Evolutionary conservation across 2,113 vertebrate genomes (phyloP), one percentile per base, ranked within the genome.

Genomic region (Astatotilapia flaviijosephi): DNA sequence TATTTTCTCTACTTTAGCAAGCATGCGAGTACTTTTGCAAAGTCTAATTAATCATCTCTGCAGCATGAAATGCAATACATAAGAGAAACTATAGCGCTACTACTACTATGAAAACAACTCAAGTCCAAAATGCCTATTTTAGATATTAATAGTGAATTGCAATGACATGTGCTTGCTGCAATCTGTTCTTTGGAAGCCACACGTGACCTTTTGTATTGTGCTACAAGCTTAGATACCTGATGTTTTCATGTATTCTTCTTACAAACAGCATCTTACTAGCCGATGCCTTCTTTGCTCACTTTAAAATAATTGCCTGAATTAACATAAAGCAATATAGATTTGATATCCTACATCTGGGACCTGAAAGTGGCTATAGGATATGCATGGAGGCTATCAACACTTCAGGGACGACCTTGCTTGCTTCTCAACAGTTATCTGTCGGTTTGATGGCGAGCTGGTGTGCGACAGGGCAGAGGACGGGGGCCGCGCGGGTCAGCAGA

Each of bases 381-480:
- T 14, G 13, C 23, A 14, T 7, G 17, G 14, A 77, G 79, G 81
- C 84, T 84, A 89, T 83, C 6, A 40, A 82, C 73, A 82, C 54
- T 80, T 84, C 0, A 13, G 77, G 55, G 84, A 81, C 73, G 60
- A 92, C 80, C 85, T 75, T 31, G 45, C 88, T 75, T 31, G 45
- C 49, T 88, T 85, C 62, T 79, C 51, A 91, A 95, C 94, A 95
- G 93, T 95, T 95, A 95, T 96, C 94, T 94, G 94, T 95, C 94
- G 87, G 75, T 88, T 93, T 79, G 91, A 90, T 92, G 91, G 47
- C 5, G 28, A 70, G 83, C 85, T 21, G 35, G 23, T 87, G 88
- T 85, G 89, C 49, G 82, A 92, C 80, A 15, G 80, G 68, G 89
- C 82, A 81, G 86, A 87, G 89, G 88, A 90, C 31, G 13, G 77